A percentile compares a stretch with the other conserved stretches of the same genome.
Evolutionary conservation across 2,113 vertebrate genomes (phyloP).

Genomic region (Mus pahari): DNA sequence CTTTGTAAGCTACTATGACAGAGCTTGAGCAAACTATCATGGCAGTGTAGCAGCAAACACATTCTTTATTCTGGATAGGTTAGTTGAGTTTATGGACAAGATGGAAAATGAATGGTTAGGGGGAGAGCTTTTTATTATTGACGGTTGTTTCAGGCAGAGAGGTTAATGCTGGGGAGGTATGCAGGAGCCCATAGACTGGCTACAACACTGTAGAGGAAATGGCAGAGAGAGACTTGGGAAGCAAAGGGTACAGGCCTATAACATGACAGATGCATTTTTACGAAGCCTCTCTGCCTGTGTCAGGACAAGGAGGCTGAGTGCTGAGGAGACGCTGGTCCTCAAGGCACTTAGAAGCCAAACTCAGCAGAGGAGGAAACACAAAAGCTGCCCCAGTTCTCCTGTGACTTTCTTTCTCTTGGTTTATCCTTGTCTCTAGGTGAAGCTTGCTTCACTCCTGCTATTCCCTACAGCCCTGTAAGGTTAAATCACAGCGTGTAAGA

Average conservation of each 20-base stretch:
- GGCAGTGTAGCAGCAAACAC: neutral
- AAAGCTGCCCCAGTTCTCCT: neutral
- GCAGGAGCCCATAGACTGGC: neutral
- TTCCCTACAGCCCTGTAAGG: neutral
- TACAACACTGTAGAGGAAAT: neutral
- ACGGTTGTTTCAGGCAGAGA: neutral
- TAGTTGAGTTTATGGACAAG: conserved; percentile 19
- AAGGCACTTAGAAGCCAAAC: neutral
- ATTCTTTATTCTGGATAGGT: neutral
- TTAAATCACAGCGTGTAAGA: conserved; percentile 17
- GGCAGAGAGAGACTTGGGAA: neutral
- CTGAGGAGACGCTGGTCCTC: neutral
- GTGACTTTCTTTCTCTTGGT: neutral
- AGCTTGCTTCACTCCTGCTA: neutral
- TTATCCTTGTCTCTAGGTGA: neutral
- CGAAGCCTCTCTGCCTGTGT: neutral
- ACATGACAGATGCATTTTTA: neutral
- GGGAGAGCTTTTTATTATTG: neutral
- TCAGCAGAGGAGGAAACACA: neutral
- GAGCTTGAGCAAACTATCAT: neutral
- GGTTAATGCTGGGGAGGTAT: neutral
- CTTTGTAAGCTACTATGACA: neutral
- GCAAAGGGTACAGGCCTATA: neutral
- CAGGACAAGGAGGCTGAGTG: neutral
- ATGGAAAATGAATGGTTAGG: neutral